Evolutionary conservation across 2,888 invertebrate genomes (phyloP).

Genomic region (Bellardia pandia): DNA sequence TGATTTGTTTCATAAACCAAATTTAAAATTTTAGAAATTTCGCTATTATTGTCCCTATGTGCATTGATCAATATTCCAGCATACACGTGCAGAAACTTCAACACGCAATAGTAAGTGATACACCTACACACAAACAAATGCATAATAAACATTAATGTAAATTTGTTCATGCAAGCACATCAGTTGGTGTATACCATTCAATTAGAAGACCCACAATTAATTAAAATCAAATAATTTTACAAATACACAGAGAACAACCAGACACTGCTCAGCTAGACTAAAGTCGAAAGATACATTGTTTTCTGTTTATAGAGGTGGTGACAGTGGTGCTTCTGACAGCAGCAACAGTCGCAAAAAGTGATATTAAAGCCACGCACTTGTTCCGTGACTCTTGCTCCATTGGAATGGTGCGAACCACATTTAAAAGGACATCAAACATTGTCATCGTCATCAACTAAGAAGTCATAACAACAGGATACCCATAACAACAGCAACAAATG

Average conservation of each 20-base stretch:
- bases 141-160: slow-evolving; percentile 45
- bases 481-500: slow-evolving; percentile 33
- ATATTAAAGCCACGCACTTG: slow-evolving; percentile 36
- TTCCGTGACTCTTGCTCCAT: background rate
- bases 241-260: slow-evolving; percentile 48
- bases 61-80: slow-evolving; percentile 7
- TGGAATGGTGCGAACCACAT: background rate
- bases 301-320: background rate
- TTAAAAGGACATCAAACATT: slow-evolving; percentile 46
- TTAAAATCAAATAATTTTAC: slow-evolving; percentile 71
- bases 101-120: background rate
- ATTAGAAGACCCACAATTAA: slow-evolving; percentile 73
- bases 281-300: slow-evolving; percentile 5
- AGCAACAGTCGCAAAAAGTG: slow-evolving; percentile 22
- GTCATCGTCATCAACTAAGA: slow-evolving; percentile 9
- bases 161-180: slow-evolving; percentile 66
- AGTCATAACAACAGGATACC: slow-evolving; percentile 57
- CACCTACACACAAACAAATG: background rate
- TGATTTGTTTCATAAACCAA: no score
- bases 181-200: slow-evolving; percentile 66
- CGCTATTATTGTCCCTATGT: no score
- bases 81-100: slow-evolving; percentile 5
- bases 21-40: no score
- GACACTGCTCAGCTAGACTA: slow-evolving; percentile 30
- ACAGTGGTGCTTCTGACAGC: background rate